Percentiles rank a stretch among this genome's conserved stretches.
phyloP scores from a whole-genome alignment of 2,113 vertebrate species.

The Pampusana beccarii region DNA sequence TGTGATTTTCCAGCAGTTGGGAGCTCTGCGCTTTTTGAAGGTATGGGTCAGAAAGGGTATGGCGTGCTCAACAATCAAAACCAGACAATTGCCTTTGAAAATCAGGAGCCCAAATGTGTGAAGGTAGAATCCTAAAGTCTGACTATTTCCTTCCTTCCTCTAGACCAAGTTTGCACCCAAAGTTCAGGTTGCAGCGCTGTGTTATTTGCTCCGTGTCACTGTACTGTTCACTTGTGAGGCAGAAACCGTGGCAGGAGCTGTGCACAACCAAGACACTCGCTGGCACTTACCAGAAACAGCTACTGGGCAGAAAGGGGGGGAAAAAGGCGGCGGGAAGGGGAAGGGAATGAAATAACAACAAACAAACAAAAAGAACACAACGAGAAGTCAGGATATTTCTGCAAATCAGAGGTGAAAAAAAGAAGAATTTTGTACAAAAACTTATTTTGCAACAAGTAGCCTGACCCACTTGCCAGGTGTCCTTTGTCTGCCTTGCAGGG shows the following conservation, averaged over 20 bases:
- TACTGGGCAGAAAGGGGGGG: rapidly evolving
- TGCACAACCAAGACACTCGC: background rate
- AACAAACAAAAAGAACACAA: background rate
- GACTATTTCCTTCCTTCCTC: background rate
- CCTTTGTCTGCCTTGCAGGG: background rate
- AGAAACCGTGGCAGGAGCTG: background rate
- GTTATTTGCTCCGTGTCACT: background rate
- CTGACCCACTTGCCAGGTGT: background rate
- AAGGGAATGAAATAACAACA: background rate
- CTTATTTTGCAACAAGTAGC: background rate
- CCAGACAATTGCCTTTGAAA: background rate
- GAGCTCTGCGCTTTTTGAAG: background rate
- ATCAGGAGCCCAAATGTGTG: background rate
- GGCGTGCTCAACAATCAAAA: background rate
- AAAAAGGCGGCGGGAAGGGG: rapidly evolving
- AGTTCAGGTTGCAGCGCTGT: background rate
- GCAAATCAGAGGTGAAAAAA: background rate
- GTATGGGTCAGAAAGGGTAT: background rate
- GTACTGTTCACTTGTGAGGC: background rate
- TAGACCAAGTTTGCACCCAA: background rate
- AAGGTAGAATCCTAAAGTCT: background rate
- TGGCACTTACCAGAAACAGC: background rate
- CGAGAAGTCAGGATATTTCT: background rate
- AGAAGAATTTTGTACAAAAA: background rate
- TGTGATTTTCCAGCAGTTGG: background rate